Evolutionary conservation across 2,888 invertebrate species (phyloP), one percentile per base, ranked within the genome.

Genomic region (Pristionchus maxplancki): DNA sequence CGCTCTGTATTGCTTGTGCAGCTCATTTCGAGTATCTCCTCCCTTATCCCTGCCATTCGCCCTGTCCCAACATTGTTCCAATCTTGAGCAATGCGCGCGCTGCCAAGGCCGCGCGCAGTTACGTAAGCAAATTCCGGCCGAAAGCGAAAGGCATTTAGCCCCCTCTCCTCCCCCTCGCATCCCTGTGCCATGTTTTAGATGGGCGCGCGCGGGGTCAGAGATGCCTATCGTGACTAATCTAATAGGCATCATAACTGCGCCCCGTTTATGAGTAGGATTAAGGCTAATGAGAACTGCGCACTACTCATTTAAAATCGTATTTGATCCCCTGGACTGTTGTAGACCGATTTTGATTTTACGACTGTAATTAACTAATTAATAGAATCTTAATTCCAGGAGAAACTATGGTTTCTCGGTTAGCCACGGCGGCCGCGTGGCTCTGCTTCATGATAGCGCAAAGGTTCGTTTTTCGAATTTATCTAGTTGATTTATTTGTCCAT

Each of bases 181-280:
- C 71, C 20, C 20, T 37, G 4, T 78, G 78, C 78, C 78, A 44
- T 78, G 78, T 78, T 78, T 78, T 78, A 78, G 78, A 78, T 20
- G 34, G 84, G 89, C 89, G 90, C 44, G 71, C 71, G 34, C 20
- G 78, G 78, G 78, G 78, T 78, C 78, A 78, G 48, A 48, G 78
- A 78, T 78, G 40, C n/a, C n/a, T 11, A 78, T 78, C 78, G 17
- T 78, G 44, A 44, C 44, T 78, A 78, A 78, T 78, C 44, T 24
- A 24, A 58, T 58, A 9, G n/a, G n/a, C 24, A 24, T 44, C 44
- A 58, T 58, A 58, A 58, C 58, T 58, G 58, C 58, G 50, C 50
- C 50, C 44, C 50, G 58, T 58, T 58, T 58, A 58, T 58, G n/a
- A 58, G 58, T 58, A 58, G 17, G 53, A 58, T 58, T 50, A n/a